Percentiles rank a stretch among this genome's conserved stretches.
phyloP scores from a whole-genome alignment of 2,797 vertebrate species.

The Leptatherina wallacei region DNA sequence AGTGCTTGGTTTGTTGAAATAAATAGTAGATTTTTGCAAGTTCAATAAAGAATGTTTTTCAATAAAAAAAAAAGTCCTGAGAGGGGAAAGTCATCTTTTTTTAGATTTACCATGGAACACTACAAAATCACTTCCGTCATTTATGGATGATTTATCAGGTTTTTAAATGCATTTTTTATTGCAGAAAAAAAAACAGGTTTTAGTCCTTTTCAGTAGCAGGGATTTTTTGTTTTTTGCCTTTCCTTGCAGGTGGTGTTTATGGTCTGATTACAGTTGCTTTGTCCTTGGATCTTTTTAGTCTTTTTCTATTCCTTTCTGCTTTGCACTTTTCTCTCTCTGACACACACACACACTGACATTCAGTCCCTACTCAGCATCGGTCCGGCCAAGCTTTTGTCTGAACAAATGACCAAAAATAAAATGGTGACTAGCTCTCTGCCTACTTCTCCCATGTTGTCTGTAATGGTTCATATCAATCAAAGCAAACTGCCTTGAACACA shows the following conservation, averaged over 20 bases:
- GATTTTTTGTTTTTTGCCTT: conserved; percentile 7
- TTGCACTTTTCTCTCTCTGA: background rate
- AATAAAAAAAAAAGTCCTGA: background rate
- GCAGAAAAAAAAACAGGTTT: background rate
- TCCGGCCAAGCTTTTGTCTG: conserved; percentile 59
- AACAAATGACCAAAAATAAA: conserved; percentile 76
- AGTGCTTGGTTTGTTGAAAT: conserved; percentile 1
- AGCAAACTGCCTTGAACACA: conserved; percentile 63
- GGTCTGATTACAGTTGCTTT: conserved; percentile 23
- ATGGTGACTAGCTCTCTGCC: conserved; percentile 66
- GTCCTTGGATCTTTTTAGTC: conserved; percentile 9
- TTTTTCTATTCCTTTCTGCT: background rate
- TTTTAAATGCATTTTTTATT: background rate
- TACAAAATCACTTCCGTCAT: too few species aligned
- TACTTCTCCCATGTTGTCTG: conserved; percentile 69
- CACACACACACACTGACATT: conserved; percentile 22
- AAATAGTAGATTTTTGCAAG: background rate
- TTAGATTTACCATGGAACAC: background rate
- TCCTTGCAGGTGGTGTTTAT: conserved; percentile 28
- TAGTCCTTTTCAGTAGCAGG: background rate
- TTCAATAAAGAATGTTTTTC: too few species aligned
- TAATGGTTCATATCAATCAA: conserved; percentile 82
- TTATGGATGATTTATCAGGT: too few species aligned
- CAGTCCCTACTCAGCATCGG: conserved; percentile 25
- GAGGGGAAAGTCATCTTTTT: background rate